These are phyloP conservation scores for Peromyscus aztecus DNA, from an alignment of 2,797 vertebrate genomes.

Conservation along the genomic window DNA sequence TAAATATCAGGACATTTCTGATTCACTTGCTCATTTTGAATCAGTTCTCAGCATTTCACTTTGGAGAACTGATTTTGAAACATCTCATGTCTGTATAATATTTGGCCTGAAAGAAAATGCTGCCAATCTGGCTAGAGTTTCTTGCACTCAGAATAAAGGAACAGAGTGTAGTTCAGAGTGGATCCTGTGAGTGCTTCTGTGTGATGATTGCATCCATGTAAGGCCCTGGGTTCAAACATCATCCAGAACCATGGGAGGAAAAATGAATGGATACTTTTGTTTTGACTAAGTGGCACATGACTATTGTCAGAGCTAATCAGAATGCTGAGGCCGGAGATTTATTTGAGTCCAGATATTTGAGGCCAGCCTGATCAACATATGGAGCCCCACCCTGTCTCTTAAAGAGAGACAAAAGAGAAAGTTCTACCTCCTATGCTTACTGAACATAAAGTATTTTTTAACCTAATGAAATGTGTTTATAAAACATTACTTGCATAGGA, in stretches of 20 bases:
- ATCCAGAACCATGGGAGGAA: neutral
- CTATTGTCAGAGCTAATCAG: neutral
- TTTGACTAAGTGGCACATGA: neutral
- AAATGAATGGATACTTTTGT: neutral
- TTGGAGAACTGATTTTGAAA: neutral
- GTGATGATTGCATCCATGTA: neutral
- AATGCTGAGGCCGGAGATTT: neutral
- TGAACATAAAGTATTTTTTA: neutral
- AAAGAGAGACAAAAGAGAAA: neutral
- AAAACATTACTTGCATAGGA: neutral
- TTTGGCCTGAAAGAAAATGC: neutral
- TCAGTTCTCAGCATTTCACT: conserved; percentile 2
- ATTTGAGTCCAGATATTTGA: neutral
- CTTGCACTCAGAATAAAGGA: conserved; percentile 16
- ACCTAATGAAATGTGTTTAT: neutral
- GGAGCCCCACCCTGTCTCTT: neutral
- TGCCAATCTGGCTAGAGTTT: neutral
- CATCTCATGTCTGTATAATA: neutral
- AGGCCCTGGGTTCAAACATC: neutral
- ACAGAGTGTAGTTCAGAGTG: neutral
- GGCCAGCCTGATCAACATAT: neutral
- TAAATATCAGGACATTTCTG: neutral
- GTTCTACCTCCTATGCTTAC: neutral
- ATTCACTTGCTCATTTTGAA: neutral
- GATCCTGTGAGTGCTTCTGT: neutral